These are phyloP conservation scores for Saguinus oedipus DNA, from an alignment of 2,797 vertebrate genomes.

Conservation along the genomic window DNA sequence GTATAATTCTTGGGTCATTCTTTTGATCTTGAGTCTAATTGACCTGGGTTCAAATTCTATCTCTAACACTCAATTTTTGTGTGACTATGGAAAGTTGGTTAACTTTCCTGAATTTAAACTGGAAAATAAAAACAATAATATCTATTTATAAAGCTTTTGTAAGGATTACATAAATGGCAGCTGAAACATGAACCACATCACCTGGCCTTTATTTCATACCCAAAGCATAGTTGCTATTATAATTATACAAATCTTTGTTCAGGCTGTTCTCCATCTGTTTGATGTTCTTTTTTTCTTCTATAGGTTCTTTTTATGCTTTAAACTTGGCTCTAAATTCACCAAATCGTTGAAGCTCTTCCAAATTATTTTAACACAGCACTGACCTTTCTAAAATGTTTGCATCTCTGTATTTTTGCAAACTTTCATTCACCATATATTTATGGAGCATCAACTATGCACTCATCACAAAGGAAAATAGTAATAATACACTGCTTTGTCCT, in stretches of 20 bases:
- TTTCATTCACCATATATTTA: not conserved
- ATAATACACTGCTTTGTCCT: not conserved
- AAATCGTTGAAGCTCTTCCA: not conserved
- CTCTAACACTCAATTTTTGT: not conserved
- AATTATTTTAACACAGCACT: not conserved
- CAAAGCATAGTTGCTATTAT: not conserved
- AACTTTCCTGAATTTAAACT: not conserved
- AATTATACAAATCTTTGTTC: not conserved
- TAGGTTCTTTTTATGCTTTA: not conserved
- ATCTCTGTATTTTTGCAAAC: not conserved
- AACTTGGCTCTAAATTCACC: not conserved
- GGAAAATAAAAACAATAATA: not conserved
- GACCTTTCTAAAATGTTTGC: not conserved
- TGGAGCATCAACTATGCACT: not conserved
- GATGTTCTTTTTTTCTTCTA: not conserved
- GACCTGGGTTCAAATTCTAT: not conserved
- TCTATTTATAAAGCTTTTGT: not conserved
- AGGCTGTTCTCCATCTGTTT: not conserved
- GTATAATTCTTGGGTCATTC: not conserved
- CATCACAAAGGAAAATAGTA: not conserved
- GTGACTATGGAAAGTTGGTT: not conserved
- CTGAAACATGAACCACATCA: not conserved
- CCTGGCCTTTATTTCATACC: not conserved
- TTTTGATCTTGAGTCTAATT: not conserved
- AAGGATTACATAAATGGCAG: not conserved